A percentile compares a stretch with the other conserved stretches of the same genome.
phyloP scores from a whole-genome alignment of 2,797 vertebrate species.

The Mionectes olivaceus region DNA sequence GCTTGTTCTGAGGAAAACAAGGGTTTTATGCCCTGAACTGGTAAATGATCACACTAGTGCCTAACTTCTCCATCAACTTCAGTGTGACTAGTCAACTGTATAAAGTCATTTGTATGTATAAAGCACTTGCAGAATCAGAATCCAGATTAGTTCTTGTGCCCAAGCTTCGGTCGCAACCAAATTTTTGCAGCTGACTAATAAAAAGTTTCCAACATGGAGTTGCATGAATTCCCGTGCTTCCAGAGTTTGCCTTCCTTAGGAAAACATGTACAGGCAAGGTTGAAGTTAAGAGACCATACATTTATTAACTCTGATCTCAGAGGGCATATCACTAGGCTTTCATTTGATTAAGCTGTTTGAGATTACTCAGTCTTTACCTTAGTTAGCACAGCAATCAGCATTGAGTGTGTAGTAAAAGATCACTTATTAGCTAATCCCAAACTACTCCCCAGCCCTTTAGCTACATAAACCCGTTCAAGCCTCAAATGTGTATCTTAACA shows the following conservation, averaged over 20 bases:
- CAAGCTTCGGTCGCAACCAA: background rate
- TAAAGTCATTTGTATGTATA: conserved; percentile 34
- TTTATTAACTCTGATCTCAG: conserved; percentile 17
- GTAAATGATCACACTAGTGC: conserved; percentile 35
- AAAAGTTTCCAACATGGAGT: background rate
- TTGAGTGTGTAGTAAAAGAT: conserved; percentile 20
- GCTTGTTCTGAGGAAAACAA: background rate
- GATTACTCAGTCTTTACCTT: background rate
- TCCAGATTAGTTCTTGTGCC: conserved; percentile 1
- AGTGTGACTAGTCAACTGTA: conserved; percentile 15
- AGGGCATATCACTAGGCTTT: background rate
- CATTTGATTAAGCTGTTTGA: conserved; percentile 1
- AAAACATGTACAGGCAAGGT: background rate
- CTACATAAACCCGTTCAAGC: background rate
- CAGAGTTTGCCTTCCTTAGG: background rate
- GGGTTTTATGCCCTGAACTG: conserved; percentile 15
- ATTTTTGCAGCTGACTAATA: background rate
- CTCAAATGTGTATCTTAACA: background rate
- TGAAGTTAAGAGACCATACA: background rate
- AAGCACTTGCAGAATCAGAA: background rate
- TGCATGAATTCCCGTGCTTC: background rate
- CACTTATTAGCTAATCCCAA: conserved; percentile 42
- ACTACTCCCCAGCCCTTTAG: background rate
- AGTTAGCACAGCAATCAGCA: background rate
- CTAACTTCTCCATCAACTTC: background rate